phyloP scores from a whole-genome alignment of 1,140 invertebrate species.

The Lepeophtheirus salmonis region DNA sequence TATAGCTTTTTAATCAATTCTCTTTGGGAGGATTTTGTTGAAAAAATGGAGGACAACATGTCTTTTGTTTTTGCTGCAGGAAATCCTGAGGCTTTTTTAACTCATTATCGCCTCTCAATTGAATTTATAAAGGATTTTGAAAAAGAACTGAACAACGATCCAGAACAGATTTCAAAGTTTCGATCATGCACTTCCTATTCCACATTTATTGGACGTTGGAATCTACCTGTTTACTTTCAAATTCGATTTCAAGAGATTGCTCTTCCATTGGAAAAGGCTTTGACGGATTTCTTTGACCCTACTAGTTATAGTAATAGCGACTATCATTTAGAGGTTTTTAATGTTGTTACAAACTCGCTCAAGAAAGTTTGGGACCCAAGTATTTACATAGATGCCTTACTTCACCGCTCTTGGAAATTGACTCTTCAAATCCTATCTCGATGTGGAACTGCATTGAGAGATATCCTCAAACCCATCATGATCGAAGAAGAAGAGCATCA shows the following conservation, averaged over 20 bases:
- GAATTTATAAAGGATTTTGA: slow-evolving; percentile 51
- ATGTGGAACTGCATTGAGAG: slow-evolving; percentile 33
- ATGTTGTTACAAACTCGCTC: slow-evolving; percentile 37
- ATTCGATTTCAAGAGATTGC: slow-evolving; percentile 78
- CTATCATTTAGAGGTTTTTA: slow-evolving; percentile 34
- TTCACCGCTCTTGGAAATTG: slow-evolving; percentile 67
- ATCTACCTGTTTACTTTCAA: slow-evolving; percentile 84
- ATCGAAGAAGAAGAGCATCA: not conserved
- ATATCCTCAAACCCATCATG: not conserved
- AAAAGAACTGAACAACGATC: not conserved
- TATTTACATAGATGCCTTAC: slow-evolving; percentile 48
- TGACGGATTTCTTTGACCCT: slow-evolving; percentile 27
- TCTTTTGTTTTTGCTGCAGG: slow-evolving; percentile 70
- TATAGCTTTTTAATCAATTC: slow-evolving; percentile 72
- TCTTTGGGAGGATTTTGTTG: slow-evolving; percentile 64
- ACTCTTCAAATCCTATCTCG: slow-evolving; percentile 56
- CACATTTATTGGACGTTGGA: slow-evolving; percentile 63
- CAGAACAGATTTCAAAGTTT: not conserved
- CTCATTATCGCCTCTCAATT: slow-evolving; percentile 56
- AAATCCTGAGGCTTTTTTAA: slow-evolving; percentile 61
- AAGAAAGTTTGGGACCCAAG: slow-evolving; percentile 48
- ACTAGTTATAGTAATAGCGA: slow-evolving; percentile 5
- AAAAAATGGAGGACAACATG: slow-evolving; percentile 49
- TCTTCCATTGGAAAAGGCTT: slow-evolving; percentile 39
- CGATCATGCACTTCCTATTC: slow-evolving; percentile 24